These are phyloP conservation scores for Pteruthius melanotis DNA, from an alignment of 2,113 vertebrate species.

Conservation along the genomic window DNA sequence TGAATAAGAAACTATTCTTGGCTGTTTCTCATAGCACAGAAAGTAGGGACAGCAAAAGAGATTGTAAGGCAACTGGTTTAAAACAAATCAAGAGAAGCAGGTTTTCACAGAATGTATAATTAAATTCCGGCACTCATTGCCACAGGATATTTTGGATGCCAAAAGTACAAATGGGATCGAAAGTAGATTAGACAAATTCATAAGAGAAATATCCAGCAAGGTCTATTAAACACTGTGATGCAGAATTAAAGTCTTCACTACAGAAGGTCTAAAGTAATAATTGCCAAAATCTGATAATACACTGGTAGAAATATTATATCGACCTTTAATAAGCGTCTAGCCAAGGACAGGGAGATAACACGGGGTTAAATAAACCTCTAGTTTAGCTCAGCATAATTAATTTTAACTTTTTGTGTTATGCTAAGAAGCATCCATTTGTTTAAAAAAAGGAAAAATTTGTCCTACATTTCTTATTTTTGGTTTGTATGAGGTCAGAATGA, in stretches of 20 bases:
- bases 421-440: neutral
- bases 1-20: neutral
- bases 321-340: neutral
- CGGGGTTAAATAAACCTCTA: neutral
- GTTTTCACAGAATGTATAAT: neutral
- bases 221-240: neutral
- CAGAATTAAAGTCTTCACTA: neutral
- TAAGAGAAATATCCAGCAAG: neutral
- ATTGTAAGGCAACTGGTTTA: slow-evolving; percentile 4
- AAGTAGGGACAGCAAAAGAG: neutral
- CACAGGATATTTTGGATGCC: neutral
- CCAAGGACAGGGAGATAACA: neutral
- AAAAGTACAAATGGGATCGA: slow-evolving; percentile 27
- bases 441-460: neutral
- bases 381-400: neutral
- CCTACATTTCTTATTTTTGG: neutral
- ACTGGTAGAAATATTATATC: neutral
- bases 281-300: neutral
- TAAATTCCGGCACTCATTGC: neutral
- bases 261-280: neutral
- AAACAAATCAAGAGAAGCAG: neutral
- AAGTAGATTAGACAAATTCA: slow-evolving; percentile 13
- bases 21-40: neutral
- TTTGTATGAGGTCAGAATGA: neutral
- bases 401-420: neutral